Percentiles rank a stretch among this genome's conserved stretches.
phyloP scores from a whole-genome alignment of 2,113 vertebrate genomes.

The Ammodytes dubius region DNA sequence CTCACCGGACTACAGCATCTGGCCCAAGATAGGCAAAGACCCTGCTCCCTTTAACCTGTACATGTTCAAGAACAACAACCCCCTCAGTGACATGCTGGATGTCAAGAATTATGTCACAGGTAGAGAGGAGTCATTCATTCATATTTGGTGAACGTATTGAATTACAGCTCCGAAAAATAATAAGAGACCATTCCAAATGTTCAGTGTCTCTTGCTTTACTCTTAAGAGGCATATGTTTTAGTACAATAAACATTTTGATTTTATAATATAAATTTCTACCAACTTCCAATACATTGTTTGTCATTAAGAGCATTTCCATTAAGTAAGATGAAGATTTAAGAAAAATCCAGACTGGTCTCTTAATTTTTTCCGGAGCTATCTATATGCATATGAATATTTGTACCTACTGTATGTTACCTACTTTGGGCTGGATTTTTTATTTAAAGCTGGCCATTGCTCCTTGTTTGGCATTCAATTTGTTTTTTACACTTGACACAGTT shows the following conservation, averaged over 20 bases:
- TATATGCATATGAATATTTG: neutral
- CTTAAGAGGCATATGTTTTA: too few species aligned
- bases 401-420: conserved; percentile 1
- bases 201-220: too few species aligned
- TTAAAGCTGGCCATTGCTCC: neutral
- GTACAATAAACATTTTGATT: too few species aligned
- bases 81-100: conserved; percentile 97
- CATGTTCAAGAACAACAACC: conserved; percentile 99
- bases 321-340: too few species aligned
- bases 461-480: neutral
- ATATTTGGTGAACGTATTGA: neutral
- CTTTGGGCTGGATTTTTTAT: neutral
- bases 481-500: neutral
- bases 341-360: too few species aligned
- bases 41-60: conserved; percentile 96
- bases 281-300: too few species aligned
- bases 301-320: too few species aligned
- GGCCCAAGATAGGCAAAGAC: conserved; percentile 96
- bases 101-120: conserved; percentile 99
- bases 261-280: too few species aligned
- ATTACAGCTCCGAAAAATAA: too few species aligned
- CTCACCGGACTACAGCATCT: conserved; percentile 95
- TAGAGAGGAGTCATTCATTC: conserved; percentile 58
- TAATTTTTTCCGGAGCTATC: too few species aligned
- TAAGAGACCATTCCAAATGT: too few species aligned